Evolutionary conservation across 1,140 invertebrate species (phyloP), one percentile per base, ranked within the genome.

Genomic region (Matsumurasca onukii): DNA sequence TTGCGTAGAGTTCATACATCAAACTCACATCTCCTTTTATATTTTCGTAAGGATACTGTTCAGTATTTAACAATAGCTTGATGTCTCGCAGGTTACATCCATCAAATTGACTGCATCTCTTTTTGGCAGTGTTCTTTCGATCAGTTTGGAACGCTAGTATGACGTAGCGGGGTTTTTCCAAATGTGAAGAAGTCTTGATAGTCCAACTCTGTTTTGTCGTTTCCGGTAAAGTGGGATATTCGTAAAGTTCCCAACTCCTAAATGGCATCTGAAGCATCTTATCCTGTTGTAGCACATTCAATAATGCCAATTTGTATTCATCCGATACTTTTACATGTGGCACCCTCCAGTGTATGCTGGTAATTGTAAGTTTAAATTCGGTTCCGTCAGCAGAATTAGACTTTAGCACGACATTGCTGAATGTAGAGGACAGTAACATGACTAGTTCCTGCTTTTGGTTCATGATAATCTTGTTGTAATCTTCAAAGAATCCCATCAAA

Each of bases 371-470:
- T 68, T 74, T 71, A 3, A 63, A 69, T 20, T 70, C 20, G 48
- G 70, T 22, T 27, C 25, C 9, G n/a, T 22, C 49, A 2, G 65
- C 51, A n/a, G n/a, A n/a, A n/a, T 27, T 55, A 29, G 24, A 31
- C 34, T 48, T 12, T 15, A 39, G 12, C 27, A 34, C 0, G 29
- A 66, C 73, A 49, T 76, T 75, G 1, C 68, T 31, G 74, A 80
- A 75, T 3, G 66, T 74, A 31, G 73, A 77, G 5, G 75, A 52
- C 69, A 78, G 71, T 27, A 77, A 76, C 30, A 82, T 69, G 73
- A 82, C 76, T 22, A 82, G 65, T 73, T 82, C 79, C 73, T 81
- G 80, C 73, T 80, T 79, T 5, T 72, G 73, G 71, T 82, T 81
- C 5, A 80, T 52, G 22, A 82, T 71, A 49, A 83, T 77, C 75